These are phyloP conservation scores for Acanthochromis polyacanthus DNA, from an alignment of 2,113 vertebrate species.

Conservation along the genomic window DNA sequence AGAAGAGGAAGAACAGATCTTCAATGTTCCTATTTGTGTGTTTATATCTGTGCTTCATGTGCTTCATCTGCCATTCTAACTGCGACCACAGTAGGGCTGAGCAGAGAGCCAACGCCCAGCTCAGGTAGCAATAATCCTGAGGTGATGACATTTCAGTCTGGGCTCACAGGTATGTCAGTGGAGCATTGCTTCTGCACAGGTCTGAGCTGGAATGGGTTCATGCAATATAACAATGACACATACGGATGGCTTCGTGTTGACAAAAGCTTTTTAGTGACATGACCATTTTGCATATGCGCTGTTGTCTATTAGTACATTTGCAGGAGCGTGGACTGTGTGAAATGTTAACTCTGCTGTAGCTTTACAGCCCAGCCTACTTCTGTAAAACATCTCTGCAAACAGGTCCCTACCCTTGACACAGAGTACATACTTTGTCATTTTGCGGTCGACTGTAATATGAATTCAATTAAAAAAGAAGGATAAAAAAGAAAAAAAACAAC, in stretches of 20 bases:
- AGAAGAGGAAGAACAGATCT: not conserved
- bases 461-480: not conserved
- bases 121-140: conserved; percentile 46
- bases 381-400: conserved; percentile 2
- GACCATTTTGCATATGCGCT: not conserved
- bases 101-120: conserved; percentile 26
- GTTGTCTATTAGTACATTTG: not conserved
- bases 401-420: not conserved
- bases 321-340: not conserved
- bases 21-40: not conserved
- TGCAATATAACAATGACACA: conserved; percentile 11
- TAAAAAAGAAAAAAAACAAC: not conserved
- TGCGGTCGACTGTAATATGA: conserved; percentile 4
- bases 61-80: conserved; percentile 17
- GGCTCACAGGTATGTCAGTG: conserved; percentile 24
- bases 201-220: conserved; percentile 3
- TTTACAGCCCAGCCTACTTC: not conserved
- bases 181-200: not conserved
- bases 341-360: conserved; percentile 1
- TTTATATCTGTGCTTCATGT: conserved; percentile 3
- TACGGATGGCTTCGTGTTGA: conserved; percentile 7
- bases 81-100: conserved; percentile 22
- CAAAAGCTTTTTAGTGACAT: not conserved
- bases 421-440: not conserved
- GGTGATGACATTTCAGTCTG: conserved; percentile 57